These are phyloP conservation scores for Sturnus vulgaris DNA, from an alignment of 2,113 vertebrate genomes.

Conservation along the genomic window DNA sequence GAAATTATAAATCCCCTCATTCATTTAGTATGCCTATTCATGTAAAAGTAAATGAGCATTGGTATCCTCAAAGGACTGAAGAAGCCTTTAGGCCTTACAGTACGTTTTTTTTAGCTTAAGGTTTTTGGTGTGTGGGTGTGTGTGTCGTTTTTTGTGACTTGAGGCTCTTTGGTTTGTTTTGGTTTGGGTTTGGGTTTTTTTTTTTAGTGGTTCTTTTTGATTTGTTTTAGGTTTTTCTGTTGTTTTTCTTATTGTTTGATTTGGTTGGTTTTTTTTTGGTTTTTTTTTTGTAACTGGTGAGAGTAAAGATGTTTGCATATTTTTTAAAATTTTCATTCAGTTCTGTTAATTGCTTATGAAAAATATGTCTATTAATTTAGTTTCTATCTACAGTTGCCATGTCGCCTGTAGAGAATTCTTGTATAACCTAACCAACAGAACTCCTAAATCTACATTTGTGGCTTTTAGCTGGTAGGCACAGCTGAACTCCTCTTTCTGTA, in stretches of 20 bases:
- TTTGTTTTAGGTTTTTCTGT: background rate
- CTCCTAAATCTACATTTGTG: background rate
- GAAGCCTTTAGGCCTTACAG: background rate
- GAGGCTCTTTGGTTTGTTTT: background rate
- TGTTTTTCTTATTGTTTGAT: background rate
- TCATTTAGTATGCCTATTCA: background rate
- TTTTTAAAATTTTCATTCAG: background rate
- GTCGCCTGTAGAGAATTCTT: background rate
- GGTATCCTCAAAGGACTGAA: background rate
- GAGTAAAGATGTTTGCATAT: background rate
- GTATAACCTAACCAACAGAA: background rate
- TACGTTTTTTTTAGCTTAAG: background rate
- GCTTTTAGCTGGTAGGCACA: background rate
- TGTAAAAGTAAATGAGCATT: background rate
- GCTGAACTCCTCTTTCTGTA: background rate
- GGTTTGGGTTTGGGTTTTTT: background rate
- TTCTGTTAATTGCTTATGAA: background rate
- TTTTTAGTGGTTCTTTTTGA: background rate
- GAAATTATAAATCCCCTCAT: background rate
- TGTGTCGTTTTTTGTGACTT: background rate
- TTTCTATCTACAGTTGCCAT: background rate
- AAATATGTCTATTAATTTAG: background rate
- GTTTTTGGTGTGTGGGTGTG: no score
- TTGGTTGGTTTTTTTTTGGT: fast-evolving
- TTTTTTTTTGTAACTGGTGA: background rate